A percentile compares a stretch with the other conserved stretches of the same genome.
These are phyloP conservation scores for Dolichopus griseipennis DNA, from an alignment of 2,888 invertebrate genomes.

Conservation along the genomic window DNA sequence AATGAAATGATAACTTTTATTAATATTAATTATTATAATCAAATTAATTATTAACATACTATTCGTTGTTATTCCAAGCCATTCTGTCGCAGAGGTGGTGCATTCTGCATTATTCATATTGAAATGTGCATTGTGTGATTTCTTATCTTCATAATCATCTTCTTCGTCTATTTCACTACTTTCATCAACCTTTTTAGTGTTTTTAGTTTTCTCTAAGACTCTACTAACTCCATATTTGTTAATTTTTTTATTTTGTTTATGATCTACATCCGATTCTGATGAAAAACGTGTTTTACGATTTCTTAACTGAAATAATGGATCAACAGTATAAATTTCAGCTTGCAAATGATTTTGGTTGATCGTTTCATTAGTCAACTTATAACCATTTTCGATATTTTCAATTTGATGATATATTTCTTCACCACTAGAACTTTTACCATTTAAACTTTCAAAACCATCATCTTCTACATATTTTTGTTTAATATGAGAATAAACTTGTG, in stretches of 20 bases:
- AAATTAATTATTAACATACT: conserved; percentile 46
- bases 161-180: conserved; percentile 42
- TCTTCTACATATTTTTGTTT: conserved; percentile 50
- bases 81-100: conserved; percentile 63
- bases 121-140: not conserved
- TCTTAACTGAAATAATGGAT: not conserved
- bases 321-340: conserved; percentile 16
- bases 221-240: conserved; percentile 17
- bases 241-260: not conserved
- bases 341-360: conserved; percentile 11
- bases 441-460: conserved; percentile 78
- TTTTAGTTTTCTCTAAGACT: conserved; percentile 17
- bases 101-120: conserved; percentile 44
- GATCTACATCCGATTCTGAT: not conserved
- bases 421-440: conserved; percentile 68
- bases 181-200: conserved; percentile 23
- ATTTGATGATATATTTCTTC: conserved; percentile 36
- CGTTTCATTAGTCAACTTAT: not conserved
- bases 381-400: not conserved
- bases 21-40: not conserved
- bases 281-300: conserved; percentile 12
- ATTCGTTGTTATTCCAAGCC: conserved; percentile 83
- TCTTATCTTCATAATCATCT: conserved; percentile 47
- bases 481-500: not conserved
- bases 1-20: no score